Base-by-base conservation (phyloP, 2,888 invertebrate species). In the Euphydryas editha region DNA sequence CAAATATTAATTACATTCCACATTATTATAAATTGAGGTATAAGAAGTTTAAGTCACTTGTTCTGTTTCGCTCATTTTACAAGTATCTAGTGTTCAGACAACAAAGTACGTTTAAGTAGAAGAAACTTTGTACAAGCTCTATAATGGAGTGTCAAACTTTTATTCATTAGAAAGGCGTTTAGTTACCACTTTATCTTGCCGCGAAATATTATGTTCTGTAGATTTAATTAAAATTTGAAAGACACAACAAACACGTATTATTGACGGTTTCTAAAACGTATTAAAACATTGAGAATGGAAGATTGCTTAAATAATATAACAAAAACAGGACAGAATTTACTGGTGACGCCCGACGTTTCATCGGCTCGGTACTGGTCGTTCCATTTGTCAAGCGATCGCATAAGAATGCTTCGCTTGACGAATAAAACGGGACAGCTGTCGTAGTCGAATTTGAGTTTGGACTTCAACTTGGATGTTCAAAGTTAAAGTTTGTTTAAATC, bases 51-150 rank as follows among this genome's bases (percentile, higher is more conserved):
- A 54, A 54, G 36, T 54, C 17, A 10, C 18, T 44, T 39, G 17
- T 57, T 63, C 37, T 59, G 18, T 57, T 65, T 57, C 59, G 54
- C 61, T 20, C 55, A 62, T 62, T 58, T 47, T 51, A 65, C 65
- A 67, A 62, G 21, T 55, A 56, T 70, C 55, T 63, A 65, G 67
- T 56, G 59, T 46, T 65, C 59, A 42, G 62, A 65, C 64, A 65
- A 62, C 62, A 63, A 65, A 59, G 62, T 63, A 44, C 5, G n/a
- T n/a, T n/a, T 5, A 58, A 54, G 49, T 56, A 68, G 67, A 68
- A 65, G 70, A 69, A 69, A 65, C 55, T 57, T 47, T 70, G 56
- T 51, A 46, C 10, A 21, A 30, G 42, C 55, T 30, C 15, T 39
- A 55, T 59, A 67, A 39, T 63, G 24, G 62, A 59, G 58, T 58